These are phyloP conservation scores for Corythucha ciliata DNA, from an alignment of 2,888 invertebrate genomes.

Conservation along the genomic window DNA sequence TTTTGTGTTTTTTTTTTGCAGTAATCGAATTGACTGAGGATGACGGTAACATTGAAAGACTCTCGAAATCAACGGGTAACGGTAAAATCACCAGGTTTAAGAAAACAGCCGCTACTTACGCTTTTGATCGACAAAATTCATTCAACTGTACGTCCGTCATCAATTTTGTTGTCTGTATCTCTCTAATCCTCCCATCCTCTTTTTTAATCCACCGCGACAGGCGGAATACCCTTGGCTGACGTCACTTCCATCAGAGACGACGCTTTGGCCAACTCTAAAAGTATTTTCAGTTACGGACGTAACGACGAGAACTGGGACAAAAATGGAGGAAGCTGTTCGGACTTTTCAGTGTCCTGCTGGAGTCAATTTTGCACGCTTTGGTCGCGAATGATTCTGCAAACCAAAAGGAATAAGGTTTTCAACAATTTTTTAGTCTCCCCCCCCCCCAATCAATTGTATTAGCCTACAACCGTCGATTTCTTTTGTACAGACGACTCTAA, in stretches of 20 bases:
- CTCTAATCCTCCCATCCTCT: too few relatives aligned
- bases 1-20: conserved; percentile 37
- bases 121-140: too few relatives aligned
- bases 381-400: conserved; percentile 52
- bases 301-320: conserved; percentile 17
- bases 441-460: too few relatives aligned
- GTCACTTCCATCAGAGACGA: too few relatives aligned
- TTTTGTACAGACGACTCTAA: conserved; percentile 38
- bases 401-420: conserved; percentile 49
- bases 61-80: conserved; percentile 51
- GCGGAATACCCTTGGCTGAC: too few relatives aligned
- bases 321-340: conserved; percentile 9
- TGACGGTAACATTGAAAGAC: conserved; percentile 44
- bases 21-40: conserved; percentile 56
- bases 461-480: neutral
- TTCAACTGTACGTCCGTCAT: too few relatives aligned
- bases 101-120: too few relatives aligned
- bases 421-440: too few relatives aligned
- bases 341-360: conserved; percentile 37
- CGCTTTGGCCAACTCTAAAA: too few relatives aligned
- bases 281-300: conserved; percentile 18
- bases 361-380: conserved; percentile 52
- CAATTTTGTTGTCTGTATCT: too few relatives aligned
- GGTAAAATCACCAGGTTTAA: conserved; percentile 44
- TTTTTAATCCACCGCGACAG: too few relatives aligned